Conservation (phyloP, 2,113 vertebrate species). For the Electrona antarctica region DNA sequence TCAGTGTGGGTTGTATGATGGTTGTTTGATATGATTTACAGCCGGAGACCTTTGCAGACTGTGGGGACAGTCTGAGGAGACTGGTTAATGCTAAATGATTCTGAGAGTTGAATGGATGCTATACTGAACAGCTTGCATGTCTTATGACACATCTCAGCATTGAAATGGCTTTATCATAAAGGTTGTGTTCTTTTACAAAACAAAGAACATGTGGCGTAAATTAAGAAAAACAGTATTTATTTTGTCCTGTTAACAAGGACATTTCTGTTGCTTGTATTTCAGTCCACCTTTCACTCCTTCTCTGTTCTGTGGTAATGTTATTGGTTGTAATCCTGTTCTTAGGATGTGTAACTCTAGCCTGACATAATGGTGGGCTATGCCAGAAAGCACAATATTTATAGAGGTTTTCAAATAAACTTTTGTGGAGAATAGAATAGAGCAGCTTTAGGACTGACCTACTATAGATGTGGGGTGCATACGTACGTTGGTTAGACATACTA, state of each 20-base stretch:
- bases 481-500: no score
- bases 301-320: conserved; percentile 62
- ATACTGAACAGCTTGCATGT: conserved; percentile 37
- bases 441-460: conserved; percentile 49
- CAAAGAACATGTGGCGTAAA: conserved; percentile 36
- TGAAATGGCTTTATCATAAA: conserved; percentile 54
- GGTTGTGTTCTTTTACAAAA: conserved; percentile 46
- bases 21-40: conserved; percentile 49
- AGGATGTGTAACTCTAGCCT: conserved; percentile 57
- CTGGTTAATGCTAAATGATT: conserved; percentile 29
- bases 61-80: conserved; percentile 36
- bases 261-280: conserved; percentile 56
- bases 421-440: conserved; percentile 66
- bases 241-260: conserved; percentile 63
- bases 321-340: conserved; percentile 52
- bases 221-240: conserved; percentile 68
- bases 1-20: conserved; percentile 59
- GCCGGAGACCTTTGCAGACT: conserved; percentile 65
- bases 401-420: conserved; percentile 47
- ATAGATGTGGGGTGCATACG: no score
- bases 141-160: conserved; percentile 69
- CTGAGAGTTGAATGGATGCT: conserved; percentile 63
- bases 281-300: conserved; percentile 29
- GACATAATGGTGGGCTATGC: conserved; percentile 12
- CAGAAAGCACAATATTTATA: conserved; percentile 71